Evolutionary conservation across 2,797 vertebrate genomes (phyloP), one percentile per base, ranked within the genome.

Genomic region (Oryzias sinensis): DNA sequence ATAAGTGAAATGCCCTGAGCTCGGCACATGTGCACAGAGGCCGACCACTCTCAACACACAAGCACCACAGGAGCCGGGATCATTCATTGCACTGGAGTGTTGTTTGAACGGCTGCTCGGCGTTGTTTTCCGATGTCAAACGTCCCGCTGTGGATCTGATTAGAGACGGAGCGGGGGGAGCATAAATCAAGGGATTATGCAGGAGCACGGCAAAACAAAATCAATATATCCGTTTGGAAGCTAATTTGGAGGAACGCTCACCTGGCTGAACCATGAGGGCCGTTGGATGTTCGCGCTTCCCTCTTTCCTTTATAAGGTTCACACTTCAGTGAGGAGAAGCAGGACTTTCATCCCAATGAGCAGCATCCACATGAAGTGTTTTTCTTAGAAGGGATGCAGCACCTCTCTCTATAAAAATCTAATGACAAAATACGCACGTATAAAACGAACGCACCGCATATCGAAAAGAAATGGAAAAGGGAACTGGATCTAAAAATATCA

Each of bases 1-100:
- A 85, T 93, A 87, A 94, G 87, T 87, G 87, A 93, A 94, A 95
- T 92, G 85, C 85, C 89, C 88, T 92, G 93, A 91, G 93, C 91
- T 93, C 91, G 86, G 92, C 93, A 93, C 91, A 93, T 93, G 86
- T 85, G 88, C 53, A 48, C 62, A 58, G 57, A 70, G 69, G 49
- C 65, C 6, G 50, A 33, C 59, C 51, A 47, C 68, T 66, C 42
- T 64, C 73, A 48, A 46, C 66, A 56, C 63, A 50, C 37, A 20
- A 22, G 60, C 40, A 53, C 8, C 67, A 55, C 65, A 51, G 62
- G 22, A 68, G 74, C 49, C 68, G 64, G 66, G 46, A 53, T 61
- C 80, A 82, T 71, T 82, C 72, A 76, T 51, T 46, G 20, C n/a
- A 49, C 20, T 54, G 54, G 46, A 56, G 48, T 6, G 56, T 43